Evolutionary conservation across 2,797 vertebrate genomes (phyloP).

Genomic region (Oreonectes daqikongensis): DNA sequence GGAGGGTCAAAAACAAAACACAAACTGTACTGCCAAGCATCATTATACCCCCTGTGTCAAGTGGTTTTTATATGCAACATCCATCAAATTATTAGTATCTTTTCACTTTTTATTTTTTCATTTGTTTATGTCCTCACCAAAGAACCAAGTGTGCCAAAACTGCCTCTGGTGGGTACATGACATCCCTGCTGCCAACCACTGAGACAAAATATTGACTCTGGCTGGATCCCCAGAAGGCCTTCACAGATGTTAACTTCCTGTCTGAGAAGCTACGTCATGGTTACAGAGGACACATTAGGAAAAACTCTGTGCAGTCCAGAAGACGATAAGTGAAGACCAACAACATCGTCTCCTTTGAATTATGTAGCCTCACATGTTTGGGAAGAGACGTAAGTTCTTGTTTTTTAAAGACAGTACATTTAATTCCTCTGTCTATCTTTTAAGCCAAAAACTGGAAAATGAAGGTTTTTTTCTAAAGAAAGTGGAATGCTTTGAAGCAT

Average conservation of each 20-base stretch:
- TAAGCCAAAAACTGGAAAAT: slow-evolving; percentile 29
- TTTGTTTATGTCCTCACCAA: neutral
- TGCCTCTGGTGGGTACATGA: neutral
- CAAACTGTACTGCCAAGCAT: slow-evolving; percentile 26
- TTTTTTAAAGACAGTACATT: slow-evolving; percentile 43
- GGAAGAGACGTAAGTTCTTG: slow-evolving; percentile 36
- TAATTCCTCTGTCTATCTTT: slow-evolving; percentile 36
- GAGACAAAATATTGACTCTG: slow-evolving; percentile 41
- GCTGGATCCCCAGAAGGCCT: slow-evolving; percentile 4
- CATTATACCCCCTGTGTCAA: neutral
- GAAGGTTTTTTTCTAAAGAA: slow-evolving; percentile 24
- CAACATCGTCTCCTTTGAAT: slow-evolving; percentile 33
- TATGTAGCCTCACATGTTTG: slow-evolving; percentile 40
- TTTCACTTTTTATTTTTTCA: neutral
- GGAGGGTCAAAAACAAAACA: slow-evolving; percentile 38
- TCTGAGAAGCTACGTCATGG: slow-evolving; percentile 14
- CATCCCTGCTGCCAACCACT: slow-evolving; percentile 17
- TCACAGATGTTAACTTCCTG: slow-evolving; percentile 35
- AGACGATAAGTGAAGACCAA: slow-evolving; percentile 11
- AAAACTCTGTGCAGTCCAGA: neutral
- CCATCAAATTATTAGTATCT: too few relatives aligned
- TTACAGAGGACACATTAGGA: neutral
- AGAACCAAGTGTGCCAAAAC: neutral
- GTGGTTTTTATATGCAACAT: too few relatives aligned
- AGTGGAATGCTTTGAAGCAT: slow-evolving; percentile 43